Evolutionary conservation across 2,113 vertebrate genomes (phyloP).

Genomic region (Turnix velox): DNA sequence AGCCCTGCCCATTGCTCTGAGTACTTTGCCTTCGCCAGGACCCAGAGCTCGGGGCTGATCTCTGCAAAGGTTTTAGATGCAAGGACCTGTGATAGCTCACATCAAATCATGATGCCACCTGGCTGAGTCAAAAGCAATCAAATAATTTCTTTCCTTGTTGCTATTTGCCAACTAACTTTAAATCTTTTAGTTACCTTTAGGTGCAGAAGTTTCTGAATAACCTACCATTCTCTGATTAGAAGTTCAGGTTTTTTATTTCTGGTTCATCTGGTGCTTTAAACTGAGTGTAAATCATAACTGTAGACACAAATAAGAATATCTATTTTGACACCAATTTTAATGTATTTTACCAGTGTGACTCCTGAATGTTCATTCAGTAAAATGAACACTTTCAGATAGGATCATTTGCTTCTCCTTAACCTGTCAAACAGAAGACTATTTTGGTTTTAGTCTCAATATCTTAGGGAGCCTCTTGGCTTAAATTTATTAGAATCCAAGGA

Average conservation of each 20-base stretch:
- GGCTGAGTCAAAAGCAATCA: background rate
- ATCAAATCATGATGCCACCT: background rate
- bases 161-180: background rate
- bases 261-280: background rate
- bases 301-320: background rate
- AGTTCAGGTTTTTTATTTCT: background rate
- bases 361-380: background rate
- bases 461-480: background rate
- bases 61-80: background rate
- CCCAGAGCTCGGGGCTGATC: background rate
- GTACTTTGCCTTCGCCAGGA: background rate
- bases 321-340: background rate
- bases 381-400: background rate
- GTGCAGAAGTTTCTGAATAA: background rate
- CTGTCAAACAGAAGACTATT: background rate
- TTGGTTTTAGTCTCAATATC: background rate
- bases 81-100: background rate
- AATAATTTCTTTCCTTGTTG: background rate
- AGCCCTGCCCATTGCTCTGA: background rate
- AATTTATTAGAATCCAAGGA: conserved; percentile 12
- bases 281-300: background rate
- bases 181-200: background rate
- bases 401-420: background rate
- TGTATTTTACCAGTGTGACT: background rate
- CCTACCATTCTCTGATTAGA: background rate